Percentiles rank a stretch among this genome's conserved stretches.
These are phyloP conservation scores for Heliconius melpomene DNA, from an alignment of 1,140 invertebrate genomes.

Conservation along the genomic window DNA sequence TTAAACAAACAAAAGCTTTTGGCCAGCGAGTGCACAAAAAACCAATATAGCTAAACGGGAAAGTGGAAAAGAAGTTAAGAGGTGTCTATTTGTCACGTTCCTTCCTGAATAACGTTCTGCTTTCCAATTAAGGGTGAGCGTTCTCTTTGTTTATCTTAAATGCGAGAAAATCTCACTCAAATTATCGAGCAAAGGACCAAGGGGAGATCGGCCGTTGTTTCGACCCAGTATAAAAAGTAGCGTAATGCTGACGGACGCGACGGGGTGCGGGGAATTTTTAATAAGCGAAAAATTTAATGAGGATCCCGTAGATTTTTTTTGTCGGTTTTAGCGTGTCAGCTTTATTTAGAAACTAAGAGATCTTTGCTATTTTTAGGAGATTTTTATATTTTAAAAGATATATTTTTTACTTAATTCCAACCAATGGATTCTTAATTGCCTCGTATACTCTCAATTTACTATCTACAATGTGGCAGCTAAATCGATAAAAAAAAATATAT, in stretches of 20 bases:
- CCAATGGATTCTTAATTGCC: no score
- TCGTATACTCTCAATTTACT: neutral
- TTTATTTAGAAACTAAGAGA: slow-evolving; percentile 40
- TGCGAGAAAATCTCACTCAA: slow-evolving; percentile 81
- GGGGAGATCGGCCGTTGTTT: slow-evolving; percentile 76
- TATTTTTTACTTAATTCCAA: neutral
- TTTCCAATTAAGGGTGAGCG: slow-evolving; percentile 81
- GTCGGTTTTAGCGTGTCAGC: slow-evolving; percentile 64
- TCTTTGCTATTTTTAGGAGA: slow-evolving; percentile 11
- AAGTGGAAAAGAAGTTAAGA: slow-evolving; percentile 81
- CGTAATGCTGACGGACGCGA: slow-evolving; percentile 69
- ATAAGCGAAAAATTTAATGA: slow-evolving; percentile 82
- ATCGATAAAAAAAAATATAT: no score
- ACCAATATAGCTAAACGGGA: slow-evolving; percentile 73
- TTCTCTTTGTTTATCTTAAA: slow-evolving; percentile 81
- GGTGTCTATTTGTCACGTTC: slow-evolving; percentile 81
- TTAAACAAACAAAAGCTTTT: slow-evolving; percentile 72
- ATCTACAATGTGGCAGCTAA: neutral
- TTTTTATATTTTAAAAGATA: slow-evolving; percentile 17
- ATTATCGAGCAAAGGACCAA: slow-evolving; percentile 77
- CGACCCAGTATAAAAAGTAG: slow-evolving; percentile 72
- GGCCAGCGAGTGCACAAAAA: slow-evolving; percentile 66
- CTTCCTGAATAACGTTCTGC: slow-evolving; percentile 78
- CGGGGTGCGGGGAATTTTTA: slow-evolving; percentile 78
- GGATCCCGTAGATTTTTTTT: slow-evolving; percentile 57